Percentiles rank a stretch among this genome's conserved stretches.
phyloP scores from a whole-genome alignment of 2,113 vertebrate genomes.

The Cynopterus brachyotis region DNA sequence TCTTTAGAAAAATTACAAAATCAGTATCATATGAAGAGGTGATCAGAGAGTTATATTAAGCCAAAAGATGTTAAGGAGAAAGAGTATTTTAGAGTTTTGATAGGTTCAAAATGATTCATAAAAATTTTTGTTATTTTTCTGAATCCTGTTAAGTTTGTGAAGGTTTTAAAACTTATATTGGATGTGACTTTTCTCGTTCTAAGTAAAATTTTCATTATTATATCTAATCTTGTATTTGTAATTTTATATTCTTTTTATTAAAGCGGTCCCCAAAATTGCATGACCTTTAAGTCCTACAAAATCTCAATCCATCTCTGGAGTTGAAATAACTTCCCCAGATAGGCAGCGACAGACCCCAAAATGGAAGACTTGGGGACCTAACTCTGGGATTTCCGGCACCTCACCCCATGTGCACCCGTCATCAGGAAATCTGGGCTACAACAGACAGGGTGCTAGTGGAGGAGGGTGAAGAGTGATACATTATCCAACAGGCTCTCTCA shows the following conservation, averaged over 20 bases:
- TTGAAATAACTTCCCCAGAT: background rate
- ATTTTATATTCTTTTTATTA: background rate
- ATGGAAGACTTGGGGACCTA: background rate
- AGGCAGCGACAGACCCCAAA: background rate
- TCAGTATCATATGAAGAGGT: background rate
- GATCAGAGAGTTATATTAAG: conserved; percentile 10
- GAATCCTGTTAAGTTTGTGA: background rate
- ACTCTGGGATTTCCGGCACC: background rate
- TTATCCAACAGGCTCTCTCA: background rate
- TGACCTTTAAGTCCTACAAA: background rate
- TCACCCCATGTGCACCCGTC: background rate
- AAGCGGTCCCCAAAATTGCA: background rate
- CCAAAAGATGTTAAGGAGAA: background rate
- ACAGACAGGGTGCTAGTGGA: background rate
- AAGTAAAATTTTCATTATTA: background rate
- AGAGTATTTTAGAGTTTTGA: background rate
- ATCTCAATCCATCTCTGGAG: background rate
- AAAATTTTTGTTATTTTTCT: conserved; percentile 14
- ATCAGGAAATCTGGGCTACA: background rate
- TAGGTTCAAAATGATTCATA: background rate
- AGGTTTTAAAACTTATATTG: background rate
- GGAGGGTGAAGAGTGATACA: background rate
- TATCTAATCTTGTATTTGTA: background rate
- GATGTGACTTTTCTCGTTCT: background rate
- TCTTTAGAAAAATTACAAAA: conserved; percentile 44